Conservation (phyloP, 2,113 vertebrate genomes). For the Bothrops jararaca region DNA sequence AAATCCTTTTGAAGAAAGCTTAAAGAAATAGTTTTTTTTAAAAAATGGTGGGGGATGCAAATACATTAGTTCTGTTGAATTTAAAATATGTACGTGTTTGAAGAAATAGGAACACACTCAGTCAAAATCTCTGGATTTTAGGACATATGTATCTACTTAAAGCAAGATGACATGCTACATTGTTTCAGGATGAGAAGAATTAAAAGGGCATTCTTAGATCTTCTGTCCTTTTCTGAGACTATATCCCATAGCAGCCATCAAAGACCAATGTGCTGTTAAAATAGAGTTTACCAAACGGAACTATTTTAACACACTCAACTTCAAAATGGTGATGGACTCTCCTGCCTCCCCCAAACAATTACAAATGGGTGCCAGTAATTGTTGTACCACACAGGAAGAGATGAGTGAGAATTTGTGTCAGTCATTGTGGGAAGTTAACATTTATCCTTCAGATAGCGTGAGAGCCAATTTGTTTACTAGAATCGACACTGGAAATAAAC, state of each 20-base stretch:
- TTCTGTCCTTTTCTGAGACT: slow-evolving; percentile 51
- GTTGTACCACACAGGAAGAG: slow-evolving; percentile 35
- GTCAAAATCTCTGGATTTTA: slow-evolving; percentile 50
- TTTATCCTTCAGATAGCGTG: neutral
- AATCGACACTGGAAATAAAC: neutral
- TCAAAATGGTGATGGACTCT: slow-evolving; percentile 50
- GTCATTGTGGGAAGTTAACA: neutral
- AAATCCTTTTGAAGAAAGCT: slow-evolving; percentile 12
- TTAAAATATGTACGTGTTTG: slow-evolving; percentile 11
- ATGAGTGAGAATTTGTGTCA: slow-evolving; percentile 39
- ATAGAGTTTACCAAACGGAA: slow-evolving; percentile 71
- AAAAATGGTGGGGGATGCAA: neutral
- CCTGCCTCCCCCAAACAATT: neutral
- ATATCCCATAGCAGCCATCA: slow-evolving; percentile 65
- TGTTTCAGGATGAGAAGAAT: slow-evolving; percentile 69
- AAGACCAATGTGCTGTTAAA: slow-evolving; percentile 66
- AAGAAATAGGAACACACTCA: slow-evolving; percentile 50
- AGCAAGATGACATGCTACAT: slow-evolving; percentile 66
- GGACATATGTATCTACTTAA: slow-evolving; percentile 72
- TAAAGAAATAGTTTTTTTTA: neutral
- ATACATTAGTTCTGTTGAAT: neutral
- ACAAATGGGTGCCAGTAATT: slow-evolving; percentile 19
- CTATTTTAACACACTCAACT: slow-evolving; percentile 57
- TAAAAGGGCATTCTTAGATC: slow-evolving; percentile 62
- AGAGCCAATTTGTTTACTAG: slow-evolving; percentile 7